Base-by-base conservation (phyloP, 2,797 vertebrate species). In the Mormyrus hasselquistii region DNA sequence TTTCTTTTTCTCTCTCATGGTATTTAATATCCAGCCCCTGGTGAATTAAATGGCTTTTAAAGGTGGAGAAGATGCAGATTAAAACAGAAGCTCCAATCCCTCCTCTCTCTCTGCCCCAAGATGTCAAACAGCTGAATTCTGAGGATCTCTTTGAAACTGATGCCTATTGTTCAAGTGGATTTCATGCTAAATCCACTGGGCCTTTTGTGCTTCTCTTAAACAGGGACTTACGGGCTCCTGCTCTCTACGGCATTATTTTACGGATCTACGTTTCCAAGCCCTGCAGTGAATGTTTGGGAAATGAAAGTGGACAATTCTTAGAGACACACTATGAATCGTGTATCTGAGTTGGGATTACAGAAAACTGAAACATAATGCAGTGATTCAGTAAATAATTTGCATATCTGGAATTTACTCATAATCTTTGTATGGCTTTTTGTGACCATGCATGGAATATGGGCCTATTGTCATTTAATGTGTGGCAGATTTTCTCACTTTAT, bases 61-160 rank as follows among this genome's bases (percentile, higher is more conserved):
- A 41, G 29, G 38, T 62, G 53, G 86, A 87, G 55, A 62, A 59
- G 55, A 87, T 87, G 41, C 53, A 87, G 53, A 87, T 87, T 87
- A 62, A 87, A 62, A 55, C 7, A 10, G 86, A 86, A 57, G 25
- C 29, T 53, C 84, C 52, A n/a, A 8, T 10, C 29, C 16, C 29
- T 8, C 34, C 29, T 2, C 86, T 14, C 53, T 87, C 16, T 87
- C 16, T 47, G 10, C 55, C 34, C 53, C 55, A 41, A 87, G 55
- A 87, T 86, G 55, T 59, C 55, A 41, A 44, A n/a, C 44, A 87
- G 38, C 34, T 47, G 53, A 38, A 59, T 62, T 87, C 34, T 59
- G 55, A n/a, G 86, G 55, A 44, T 87, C 86, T 41, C 55, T 38
- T 38, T 87, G 53, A 59, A 87, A 41, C 55, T 62, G 53, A 62